Evolutionary conservation across 23 tunicate genomes (phyloP), one percentile per base, ranked within the genome.

Genomic region (Styela clava): DNA sequence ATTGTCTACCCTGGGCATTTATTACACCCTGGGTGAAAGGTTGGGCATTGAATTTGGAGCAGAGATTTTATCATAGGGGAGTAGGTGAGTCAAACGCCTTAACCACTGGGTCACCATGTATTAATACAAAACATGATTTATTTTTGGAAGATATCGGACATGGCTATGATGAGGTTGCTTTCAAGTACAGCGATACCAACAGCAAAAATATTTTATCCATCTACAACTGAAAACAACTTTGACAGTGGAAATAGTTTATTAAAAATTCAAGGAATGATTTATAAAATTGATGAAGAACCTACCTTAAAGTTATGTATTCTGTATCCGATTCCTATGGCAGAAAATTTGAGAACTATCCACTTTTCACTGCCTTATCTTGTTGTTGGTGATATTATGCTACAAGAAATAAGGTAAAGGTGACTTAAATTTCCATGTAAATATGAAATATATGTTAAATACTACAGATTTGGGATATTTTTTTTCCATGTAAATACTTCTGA

Each of bases 221-320:
- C 81, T 0, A 1, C 65, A 37, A 52, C 31, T 76, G 81, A 56
- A 0, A 12, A 44, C 21, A 19, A 76, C 16, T 24, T 76, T 36
- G 81, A 76, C 29, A 76, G 81, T 44, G 81, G 81, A 27, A 52
- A 9, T 26, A 33, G 31, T 76, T 21, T 44, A 21, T 44, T 76
- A 64, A 76, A 36, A 29, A n/a, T 76, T 44, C 31, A 25, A 33
- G 81, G 81, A 1, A 36, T 76, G 64, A 20, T 23, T 56, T 21
- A 26, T 52, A 64, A 51, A 27, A 16, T 27, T 0, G 24, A 76
- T 7, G 35, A 23, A 27, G 16, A 19, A 16, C 51, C 0, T 28
- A 9, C 31, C 9, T 22, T 64, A 44, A 56, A 44, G 44, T 27
- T 52, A 51, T 35, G 16, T 44, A 52, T 76, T 52, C 31, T 76